These are phyloP conservation scores for Boulengeromyrus knoepffleri DNA, from an alignment of 2,113 vertebrate species.

Conservation along the genomic window DNA sequence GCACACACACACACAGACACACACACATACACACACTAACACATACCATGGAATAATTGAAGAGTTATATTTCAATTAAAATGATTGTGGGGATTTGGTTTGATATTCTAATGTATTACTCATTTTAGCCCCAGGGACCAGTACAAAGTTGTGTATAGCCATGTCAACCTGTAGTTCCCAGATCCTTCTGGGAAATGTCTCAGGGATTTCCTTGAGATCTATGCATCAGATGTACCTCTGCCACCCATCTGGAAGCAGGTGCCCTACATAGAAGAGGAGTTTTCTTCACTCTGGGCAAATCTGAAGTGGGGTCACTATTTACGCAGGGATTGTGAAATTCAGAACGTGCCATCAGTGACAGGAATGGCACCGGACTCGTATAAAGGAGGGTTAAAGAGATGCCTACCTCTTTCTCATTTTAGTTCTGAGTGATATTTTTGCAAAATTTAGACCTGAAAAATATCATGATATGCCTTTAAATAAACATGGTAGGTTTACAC, in stretches of 20 bases:
- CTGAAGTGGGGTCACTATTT: neutral
- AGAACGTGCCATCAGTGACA: neutral
- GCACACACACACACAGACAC: no score
- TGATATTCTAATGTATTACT: neutral
- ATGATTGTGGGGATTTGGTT: neutral
- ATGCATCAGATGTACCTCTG: constrained; percentile 40
- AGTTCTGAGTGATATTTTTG: neutral
- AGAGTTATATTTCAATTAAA: neutral
- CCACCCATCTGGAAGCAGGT: constrained; percentile 35
- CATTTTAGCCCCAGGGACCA: neutral
- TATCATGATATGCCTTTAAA: neutral
- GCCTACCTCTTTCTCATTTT: neutral
- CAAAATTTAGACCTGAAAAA: neutral
- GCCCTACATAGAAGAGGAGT: neutral
- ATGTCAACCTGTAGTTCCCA: constrained; percentile 62
- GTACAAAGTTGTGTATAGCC: neutral
- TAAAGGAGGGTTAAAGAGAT: neutral
- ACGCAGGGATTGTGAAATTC: neutral
- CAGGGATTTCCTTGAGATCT: constrained; percentile 46
- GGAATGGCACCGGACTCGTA: neutral
- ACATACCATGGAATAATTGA: neutral
- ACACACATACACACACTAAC: no score
- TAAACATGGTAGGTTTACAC: neutral
- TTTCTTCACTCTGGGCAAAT: neutral
- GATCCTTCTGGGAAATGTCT: constrained; percentile 66